Base-by-base conservation (phyloP, 2,113 vertebrate genomes). In the Paratilapia polleni region DNA sequence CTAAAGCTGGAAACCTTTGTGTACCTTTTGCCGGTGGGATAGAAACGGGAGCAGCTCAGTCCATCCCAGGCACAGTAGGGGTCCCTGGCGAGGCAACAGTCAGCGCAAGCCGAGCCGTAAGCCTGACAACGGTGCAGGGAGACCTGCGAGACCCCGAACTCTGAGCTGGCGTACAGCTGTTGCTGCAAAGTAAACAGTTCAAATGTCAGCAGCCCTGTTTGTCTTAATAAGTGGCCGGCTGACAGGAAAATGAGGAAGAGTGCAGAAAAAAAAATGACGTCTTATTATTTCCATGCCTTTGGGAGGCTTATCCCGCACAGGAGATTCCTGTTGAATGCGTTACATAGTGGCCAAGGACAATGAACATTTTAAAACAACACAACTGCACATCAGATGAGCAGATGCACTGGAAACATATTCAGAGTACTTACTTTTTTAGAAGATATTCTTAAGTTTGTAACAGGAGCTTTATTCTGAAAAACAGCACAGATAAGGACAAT, bases 1-100 rank as follows among this genome's bases (percentile, higher is more conserved):
- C 43, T 58, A 8, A 57, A 41, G 56, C 57, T 88, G 36, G 38
- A 56, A 81, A 74, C 2, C 8, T 34, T 11, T 73, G 41, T 60
- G 93, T 80, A 99, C 98, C 98, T 97, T 93, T 99, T 99, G 8
- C 98, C 97, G 2, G 97, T 98, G 56, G 97, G 98, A 70, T 99
- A 99, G 91, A 99, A 99, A 78, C 97, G 97, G 8, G 98, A 98
- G 94, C 98, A 99, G 89, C 96, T 97, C 79, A 93, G 96, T n/a
- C 98, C 98, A 3, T 99, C 98, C 98, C 98, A 99, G 83, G 98
- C 98, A 0, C 98, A 99, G 94, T 99, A 99, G 0, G 98, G 98
- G 74, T 99, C 98, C 36, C 98, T 93, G 24, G 98, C 98, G 0
- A 99, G 96, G 93, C 98, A 99, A 95, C 98, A 99, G 94, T 99